These are phyloP conservation scores for Drosophila tripunctata DNA, from an alignment of 2,888 invertebrate species.

Conservation along the genomic window DNA sequence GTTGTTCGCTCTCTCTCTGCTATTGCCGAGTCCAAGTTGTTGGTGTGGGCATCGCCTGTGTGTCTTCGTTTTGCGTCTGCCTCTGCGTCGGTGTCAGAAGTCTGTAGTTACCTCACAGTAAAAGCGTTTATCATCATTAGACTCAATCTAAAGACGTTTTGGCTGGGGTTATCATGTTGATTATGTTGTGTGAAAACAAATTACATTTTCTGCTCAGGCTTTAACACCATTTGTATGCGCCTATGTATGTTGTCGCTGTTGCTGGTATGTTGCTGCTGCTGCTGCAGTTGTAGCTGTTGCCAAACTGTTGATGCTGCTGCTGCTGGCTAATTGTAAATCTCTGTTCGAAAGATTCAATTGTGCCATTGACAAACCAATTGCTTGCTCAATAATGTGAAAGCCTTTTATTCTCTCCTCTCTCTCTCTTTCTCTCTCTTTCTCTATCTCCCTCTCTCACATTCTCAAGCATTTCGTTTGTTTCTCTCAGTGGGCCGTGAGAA, in stretches of 20 bases:
- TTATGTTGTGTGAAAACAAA: constrained; percentile 85
- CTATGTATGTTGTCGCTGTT: constrained; percentile 23
- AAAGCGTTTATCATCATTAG: constrained; percentile 84
- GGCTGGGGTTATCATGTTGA: constrained; percentile 84
- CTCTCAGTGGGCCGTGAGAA: constrained; percentile 65
- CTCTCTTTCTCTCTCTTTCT: not conserved
- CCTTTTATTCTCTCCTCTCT: constrained; percentile 36
- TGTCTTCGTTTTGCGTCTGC: constrained; percentile 7
- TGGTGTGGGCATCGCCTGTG: constrained; percentile 38
- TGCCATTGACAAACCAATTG: constrained; percentile 76
- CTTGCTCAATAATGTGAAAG: constrained; percentile 55
- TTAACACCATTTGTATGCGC: constrained; percentile 70
- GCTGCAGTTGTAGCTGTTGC: constrained; percentile 5
- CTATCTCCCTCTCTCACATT: not conserved
- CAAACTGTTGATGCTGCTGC: constrained; percentile 9
- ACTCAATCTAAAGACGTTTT: constrained; percentile 84
- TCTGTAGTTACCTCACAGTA: constrained; percentile 80
- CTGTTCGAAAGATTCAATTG: constrained; percentile 66
- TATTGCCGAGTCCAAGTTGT: constrained; percentile 11
- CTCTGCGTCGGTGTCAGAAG: constrained; percentile 75
- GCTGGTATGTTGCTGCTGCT: constrained; percentile 8
- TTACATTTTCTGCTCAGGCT: constrained; percentile 79
- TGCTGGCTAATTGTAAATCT: constrained; percentile 69
- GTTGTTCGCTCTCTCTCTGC: constrained; percentile 40
- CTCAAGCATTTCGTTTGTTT: not conserved